phyloP scores from a whole-genome alignment of 2,888 invertebrate genomes.

The Campoplex capitator region DNA sequence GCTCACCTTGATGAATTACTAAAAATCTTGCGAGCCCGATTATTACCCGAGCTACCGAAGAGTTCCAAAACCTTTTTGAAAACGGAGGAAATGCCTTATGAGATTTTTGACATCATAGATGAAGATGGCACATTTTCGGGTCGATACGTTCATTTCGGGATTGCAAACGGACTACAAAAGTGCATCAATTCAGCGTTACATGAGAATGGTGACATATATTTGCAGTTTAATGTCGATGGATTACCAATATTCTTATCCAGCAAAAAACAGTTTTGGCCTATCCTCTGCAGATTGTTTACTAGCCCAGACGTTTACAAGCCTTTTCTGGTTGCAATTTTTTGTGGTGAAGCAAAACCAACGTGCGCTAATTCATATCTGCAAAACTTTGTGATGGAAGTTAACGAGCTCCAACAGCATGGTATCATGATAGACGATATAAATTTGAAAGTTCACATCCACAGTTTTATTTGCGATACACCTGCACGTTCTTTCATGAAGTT shows the following conservation, averaged over 20 bases:
- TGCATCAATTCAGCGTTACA: constrained; percentile 62
- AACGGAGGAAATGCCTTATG: constrained; percentile 38
- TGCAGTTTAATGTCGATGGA: constrained; percentile 68
- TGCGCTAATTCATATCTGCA: constrained; percentile 41
- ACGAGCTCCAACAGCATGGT: constrained; percentile 17
- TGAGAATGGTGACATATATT: constrained; percentile 48
- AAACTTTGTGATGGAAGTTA: constrained; percentile 63
- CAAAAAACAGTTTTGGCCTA: constrained; percentile 64
- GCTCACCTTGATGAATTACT: constrained; percentile 55
- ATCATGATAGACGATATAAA: constrained; percentile 17
- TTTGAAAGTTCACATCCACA: constrained; percentile 46
- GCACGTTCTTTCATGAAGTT: constrained; percentile 58
- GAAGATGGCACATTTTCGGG: constrained; percentile 25
- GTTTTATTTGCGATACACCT: constrained; percentile 62
- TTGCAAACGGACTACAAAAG: constrained; percentile 57
- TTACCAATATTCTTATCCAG: constrained; percentile 56
- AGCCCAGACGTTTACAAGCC: constrained; percentile 57
- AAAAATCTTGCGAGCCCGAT: constrained; percentile 46
- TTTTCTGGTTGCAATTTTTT: constrained; percentile 65
- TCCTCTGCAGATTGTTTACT: constrained; percentile 57
- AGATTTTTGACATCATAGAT: constrained; percentile 33
- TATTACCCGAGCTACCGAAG: constrained; percentile 57
- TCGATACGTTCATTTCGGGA: constrained; percentile 63
- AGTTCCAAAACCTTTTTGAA: constrained; percentile 61
- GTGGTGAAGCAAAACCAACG: constrained; percentile 58